Evolutionary conservation across 2,113 vertebrate genomes (phyloP).

Genomic region (Otolemur garnettii): DNA sequence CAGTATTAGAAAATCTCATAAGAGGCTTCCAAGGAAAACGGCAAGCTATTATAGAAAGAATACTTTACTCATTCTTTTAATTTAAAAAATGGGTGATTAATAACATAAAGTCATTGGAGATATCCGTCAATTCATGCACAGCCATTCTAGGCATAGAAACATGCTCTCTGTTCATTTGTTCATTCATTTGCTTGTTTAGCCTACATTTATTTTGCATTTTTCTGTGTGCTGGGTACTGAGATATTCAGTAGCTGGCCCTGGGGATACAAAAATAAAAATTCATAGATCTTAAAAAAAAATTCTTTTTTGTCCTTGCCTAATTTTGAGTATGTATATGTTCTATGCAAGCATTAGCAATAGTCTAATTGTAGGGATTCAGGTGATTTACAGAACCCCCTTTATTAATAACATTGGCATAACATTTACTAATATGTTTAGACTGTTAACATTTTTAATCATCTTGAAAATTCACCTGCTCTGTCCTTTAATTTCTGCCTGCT

Average conservation of each 20-base stretch:
- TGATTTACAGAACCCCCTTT: constrained; percentile 52
- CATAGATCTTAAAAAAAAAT: background rate
- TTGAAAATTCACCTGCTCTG: constrained; percentile 43
- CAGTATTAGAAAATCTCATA: background rate
- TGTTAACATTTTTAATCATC: constrained; percentile 13
- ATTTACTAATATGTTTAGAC: constrained; percentile 17
- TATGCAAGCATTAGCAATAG: constrained; percentile 43
- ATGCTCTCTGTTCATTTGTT: background rate
- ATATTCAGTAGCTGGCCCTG: background rate
- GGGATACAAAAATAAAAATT: background rate
- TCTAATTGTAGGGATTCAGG: background rate
- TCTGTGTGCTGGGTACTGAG: background rate
- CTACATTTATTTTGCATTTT: background rate
- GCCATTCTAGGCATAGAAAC: background rate
- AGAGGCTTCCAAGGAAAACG: constrained; percentile 58
- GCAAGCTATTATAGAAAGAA: constrained; percentile 14
- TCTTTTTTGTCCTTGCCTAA: background rate
- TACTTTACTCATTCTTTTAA: constrained; percentile 31
- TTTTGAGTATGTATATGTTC: background rate
- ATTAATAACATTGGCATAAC: background rate
- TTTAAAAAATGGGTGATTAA: constrained; percentile 14
- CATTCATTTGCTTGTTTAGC: background rate
- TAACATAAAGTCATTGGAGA: background rate
- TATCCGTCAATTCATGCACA: background rate
- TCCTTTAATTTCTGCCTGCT: background rate